Base-by-base conservation (phyloP, 1,140 invertebrate genomes). In the Drosophila equinoxialis region DNA sequence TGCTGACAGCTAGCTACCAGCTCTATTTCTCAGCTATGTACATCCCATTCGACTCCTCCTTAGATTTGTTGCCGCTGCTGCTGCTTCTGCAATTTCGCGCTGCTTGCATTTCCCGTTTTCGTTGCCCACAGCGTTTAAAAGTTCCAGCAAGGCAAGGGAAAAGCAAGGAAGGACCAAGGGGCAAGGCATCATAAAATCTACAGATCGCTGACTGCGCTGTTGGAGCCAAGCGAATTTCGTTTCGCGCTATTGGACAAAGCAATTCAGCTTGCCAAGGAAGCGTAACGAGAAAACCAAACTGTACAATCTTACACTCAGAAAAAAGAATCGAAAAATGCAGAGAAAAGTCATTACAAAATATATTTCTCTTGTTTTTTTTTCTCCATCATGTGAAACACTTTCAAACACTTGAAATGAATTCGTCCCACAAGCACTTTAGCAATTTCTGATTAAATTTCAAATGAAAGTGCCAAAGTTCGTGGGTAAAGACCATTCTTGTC, bases 31-130 rank as follows among this genome's bases (percentile, higher is more conserved):
- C 20, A 23, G 2, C 20, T 23, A 23, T 2, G 1, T 23, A 23
- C 20, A 23, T 23, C 20, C 30, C 14, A 7, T 45, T 17, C 17
- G 10, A 75, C 72, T 75, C 71, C 64, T 61, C 33, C 17, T 42
- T 39, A 20, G 23, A 62, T 51, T 62, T 67, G 45, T 72, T 71
- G 13, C 37, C 54, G 71, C 68, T 51, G 48, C 54, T 71, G 45
- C 57, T 67, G 68, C 42, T 66, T 39, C 30, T 87, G 79, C 83
- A 87, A 84, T 87, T 87, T 89, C 74, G 84, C 84, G 84, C 80
- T 87, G 77, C 68, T 80, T 87, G 84, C 84, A 89, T 87, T 87
- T 89, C 80, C 66, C 80, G 84, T 87, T 87, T 87, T 87, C 87
- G 83, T 77, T 69, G 84, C 83, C 55, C 35, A 20, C 55, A 58